Percentiles rank a stretch among this genome's conserved stretches.
Evolutionary conservation across 2,888 invertebrate genomes (phyloP).

Genomic region (Microctonus hyperodae): DNA sequence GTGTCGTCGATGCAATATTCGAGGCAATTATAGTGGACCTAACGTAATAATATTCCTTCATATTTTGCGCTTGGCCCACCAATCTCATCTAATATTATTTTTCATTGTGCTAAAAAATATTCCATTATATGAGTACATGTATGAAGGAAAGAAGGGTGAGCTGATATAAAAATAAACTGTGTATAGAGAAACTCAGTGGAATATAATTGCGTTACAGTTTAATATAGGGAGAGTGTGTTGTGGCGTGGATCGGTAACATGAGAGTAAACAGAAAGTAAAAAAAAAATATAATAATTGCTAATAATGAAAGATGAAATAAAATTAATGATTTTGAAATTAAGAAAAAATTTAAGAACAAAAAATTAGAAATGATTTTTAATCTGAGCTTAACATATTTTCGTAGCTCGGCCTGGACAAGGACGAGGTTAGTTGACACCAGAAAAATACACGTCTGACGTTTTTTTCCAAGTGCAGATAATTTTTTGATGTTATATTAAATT

Average conservation of each 20-base stretch:
- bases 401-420: conserved; percentile 94
- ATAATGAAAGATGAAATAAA: background rate
- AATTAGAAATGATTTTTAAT: conserved; percentile 52
- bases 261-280: too few relatives aligned
- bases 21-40: conserved; percentile 14
- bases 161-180: background rate
- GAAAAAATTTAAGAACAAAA: conserved; percentile 27
- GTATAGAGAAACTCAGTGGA: too few relatives aligned
- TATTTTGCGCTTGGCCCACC: background rate
- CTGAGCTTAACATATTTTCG: conserved; percentile 67
- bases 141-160: background rate
- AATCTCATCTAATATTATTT: conserved; percentile 20
- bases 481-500: conserved; percentile 21
- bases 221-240: background rate
- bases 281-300: too few relatives aligned
- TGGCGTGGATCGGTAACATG: too few relatives aligned
- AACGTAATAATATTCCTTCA: conserved; percentile 34
- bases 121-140: background rate
- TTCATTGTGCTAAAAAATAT: background rate
- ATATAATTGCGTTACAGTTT: background rate
- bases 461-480: conserved; percentile 40
- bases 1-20: conserved; percentile 14
- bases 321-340: conserved; percentile 25
- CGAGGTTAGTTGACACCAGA: conserved; percentile 71
- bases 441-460: conserved; percentile 54